Conservation (phyloP, 2,888 invertebrate species). For the Tortricodes alternella region DNA sequence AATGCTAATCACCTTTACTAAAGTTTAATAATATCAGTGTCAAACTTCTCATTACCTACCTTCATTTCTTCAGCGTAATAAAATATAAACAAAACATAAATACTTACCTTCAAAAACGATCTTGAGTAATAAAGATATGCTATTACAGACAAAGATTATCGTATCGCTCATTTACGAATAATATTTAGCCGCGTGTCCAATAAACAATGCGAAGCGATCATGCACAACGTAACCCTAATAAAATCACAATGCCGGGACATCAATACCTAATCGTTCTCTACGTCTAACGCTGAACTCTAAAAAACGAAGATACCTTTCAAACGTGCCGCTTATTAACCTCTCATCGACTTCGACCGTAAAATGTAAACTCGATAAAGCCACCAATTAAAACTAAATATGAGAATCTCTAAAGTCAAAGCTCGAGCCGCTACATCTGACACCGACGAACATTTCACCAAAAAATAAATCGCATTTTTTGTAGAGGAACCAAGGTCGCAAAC, state of each 20-base stretch:
- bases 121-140: slow-evolving; percentile 11
- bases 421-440: slow-evolving; percentile 81
- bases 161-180: slow-evolving; percentile 27
- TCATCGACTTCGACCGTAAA: slow-evolving; percentile 82
- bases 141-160: slow-evolving; percentile 20
- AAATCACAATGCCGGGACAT: slow-evolving; percentile 56
- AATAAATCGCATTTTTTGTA: slow-evolving; percentile 76
- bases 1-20: no score
- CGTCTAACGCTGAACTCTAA: slow-evolving; percentile 75
- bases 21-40: background rate
- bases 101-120: slow-evolving; percentile 25
- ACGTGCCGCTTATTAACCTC: slow-evolving; percentile 82
- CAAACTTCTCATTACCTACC: background rate
- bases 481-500: slow-evolving; percentile 73
- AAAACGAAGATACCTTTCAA: slow-evolving; percentile 78
- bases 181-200: slow-evolving; percentile 33
- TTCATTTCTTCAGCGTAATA: background rate
- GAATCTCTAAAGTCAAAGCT: slow-evolving; percentile 81
- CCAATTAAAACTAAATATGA: slow-evolving; percentile 84
- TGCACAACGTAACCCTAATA: slow-evolving; percentile 60
- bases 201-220: slow-evolving; percentile 35
- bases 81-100: slow-evolving; percentile 17
- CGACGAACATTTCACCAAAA: slow-evolving; percentile 74
- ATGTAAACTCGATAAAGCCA: slow-evolving; percentile 83
- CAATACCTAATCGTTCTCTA: slow-evolving; percentile 46